Evolutionary conservation across 2,888 invertebrate genomes (phyloP), one percentile per base, ranked within the genome.

Genomic region (Polylopha cassiicola): DNA sequence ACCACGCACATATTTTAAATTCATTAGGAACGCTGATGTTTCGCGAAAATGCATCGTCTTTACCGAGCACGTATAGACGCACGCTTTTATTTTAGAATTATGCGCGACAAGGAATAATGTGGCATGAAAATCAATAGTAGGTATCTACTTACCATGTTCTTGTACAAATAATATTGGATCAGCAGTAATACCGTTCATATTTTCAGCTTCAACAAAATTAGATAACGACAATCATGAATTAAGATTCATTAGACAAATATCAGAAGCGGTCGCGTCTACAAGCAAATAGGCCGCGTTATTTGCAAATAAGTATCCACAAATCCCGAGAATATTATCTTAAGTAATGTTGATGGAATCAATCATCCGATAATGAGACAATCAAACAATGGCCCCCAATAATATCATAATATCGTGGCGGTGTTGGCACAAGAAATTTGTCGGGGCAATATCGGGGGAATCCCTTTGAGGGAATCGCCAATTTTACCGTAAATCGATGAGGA

Each of bases 381-480:
- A 82, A 85, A 84, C 84, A 84, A 78, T 79, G 77, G 76, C 76
- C 74, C 69, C 58, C 73, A 61, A 72, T 77, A 75, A 73, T 76
- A 76, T 74, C 66, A 51, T 57, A 65, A 69, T 69, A 69, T 63
- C 67, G 61, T 58, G 55, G 49, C 54, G 55, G 54, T 82, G 80
- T 84, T 84, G 77, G 80, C 78, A 75, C 73, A 84, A 82, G 84
- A 82, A 81, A 85, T 84, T 80, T 80, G 73, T 66, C 67, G 67
- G 52, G 61, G 63, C 75, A 73, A 77, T 79, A 76, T 74, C 61
- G 68, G 60, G 69, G 65, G 63, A 65, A 63, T 70, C 71, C 73
- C 76, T 71, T 63, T 46, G 72, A 69, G 76, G 72, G 79, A 65
- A 71, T 71, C 76, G 68, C 70, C 79, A 79, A 78, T 76, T 81